phyloP scores from a whole-genome alignment of 1,140 invertebrate genomes.

The Meloidogyne hapla region DNA sequence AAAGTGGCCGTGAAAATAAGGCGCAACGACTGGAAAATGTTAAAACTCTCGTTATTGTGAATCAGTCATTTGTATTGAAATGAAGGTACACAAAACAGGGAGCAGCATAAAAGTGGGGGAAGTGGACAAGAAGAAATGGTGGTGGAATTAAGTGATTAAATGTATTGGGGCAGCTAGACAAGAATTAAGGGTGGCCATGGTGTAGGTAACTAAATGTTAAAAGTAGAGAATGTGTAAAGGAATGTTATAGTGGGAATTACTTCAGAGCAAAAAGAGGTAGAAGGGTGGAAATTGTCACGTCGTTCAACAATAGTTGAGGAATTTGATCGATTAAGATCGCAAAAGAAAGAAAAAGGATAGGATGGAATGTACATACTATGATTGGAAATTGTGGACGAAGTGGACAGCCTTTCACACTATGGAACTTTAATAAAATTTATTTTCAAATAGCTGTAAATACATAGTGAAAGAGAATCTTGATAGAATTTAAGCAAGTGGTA shows the following conservation, averaged over 20 bases:
- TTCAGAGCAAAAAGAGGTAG: neutral
- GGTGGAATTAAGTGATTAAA: neutral
- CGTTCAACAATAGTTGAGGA: neutral
- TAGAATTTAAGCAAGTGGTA: neutral
- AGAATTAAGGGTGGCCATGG: neutral
- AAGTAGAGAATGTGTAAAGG: neutral
- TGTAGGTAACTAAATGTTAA: neutral
- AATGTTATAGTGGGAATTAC: neutral
- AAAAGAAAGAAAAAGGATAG: neutral
- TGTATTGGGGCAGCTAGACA: neutral
- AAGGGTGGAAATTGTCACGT: neutral
- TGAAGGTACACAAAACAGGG: neutral
- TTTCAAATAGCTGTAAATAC: neutral
- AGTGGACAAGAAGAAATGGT: neutral
- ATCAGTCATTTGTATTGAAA: constrained; percentile 3
- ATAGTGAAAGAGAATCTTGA: neutral
- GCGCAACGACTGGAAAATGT: neutral
- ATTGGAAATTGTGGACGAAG: constrained; percentile 1
- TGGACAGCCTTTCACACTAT: neutral
- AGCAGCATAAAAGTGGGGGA: neutral
- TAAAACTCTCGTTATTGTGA: neutral
- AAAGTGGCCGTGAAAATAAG: neutral
- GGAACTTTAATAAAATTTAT: neutral
- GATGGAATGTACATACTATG: neutral
- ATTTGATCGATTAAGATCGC: constrained; percentile 1